Evolutionary conservation across 1,140 invertebrate species (phyloP).

Genomic region (Aethina tumida): DNA sequence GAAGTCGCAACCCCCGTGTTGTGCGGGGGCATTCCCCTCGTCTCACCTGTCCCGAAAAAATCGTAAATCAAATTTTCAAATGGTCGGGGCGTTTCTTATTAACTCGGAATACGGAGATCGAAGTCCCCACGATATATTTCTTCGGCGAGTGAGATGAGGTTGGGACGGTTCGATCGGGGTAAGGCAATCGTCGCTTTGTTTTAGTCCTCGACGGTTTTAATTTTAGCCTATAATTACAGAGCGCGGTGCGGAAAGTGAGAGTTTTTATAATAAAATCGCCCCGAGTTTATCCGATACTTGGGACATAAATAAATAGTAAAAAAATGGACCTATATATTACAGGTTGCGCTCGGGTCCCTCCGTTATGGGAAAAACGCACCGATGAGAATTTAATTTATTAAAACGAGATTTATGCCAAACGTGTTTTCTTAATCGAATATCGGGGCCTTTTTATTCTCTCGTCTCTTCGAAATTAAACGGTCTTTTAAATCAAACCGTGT

Average conservation of each 20-base stretch:
- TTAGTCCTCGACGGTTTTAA: conserved; percentile 29
- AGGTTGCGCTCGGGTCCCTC: conserved; percentile 14
- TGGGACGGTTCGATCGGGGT: too few relatives aligned
- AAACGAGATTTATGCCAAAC: conserved; percentile 35
- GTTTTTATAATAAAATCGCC: conserved; percentile 33
- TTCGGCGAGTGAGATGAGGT: too few relatives aligned
- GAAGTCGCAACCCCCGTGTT: conserved; percentile 24
- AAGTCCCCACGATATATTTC: conserved; percentile 18
- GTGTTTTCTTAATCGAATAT: conserved; percentile 33
- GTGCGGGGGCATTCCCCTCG: conserved; percentile 13
- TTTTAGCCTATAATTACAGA: conserved; percentile 34
- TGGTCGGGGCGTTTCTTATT: conserved; percentile 37
- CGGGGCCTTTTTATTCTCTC: conserved; percentile 18
- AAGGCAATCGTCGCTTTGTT: conserved; percentile 26
- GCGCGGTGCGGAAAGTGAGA: conserved; percentile 33
- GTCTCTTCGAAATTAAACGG: conserved; percentile 20
- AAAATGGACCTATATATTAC: conserved; percentile 34
- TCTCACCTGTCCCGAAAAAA: conserved; percentile 31
- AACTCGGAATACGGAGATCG: conserved; percentile 28
- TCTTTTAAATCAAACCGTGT: conserved; percentile 14
- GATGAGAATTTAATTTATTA: conserved; percentile 36
- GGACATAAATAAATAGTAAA: conserved; percentile 33
- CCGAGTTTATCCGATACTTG: conserved; percentile 25
- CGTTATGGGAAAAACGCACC: conserved; percentile 29
- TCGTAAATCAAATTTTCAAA: conserved; percentile 39